Conservation (phyloP, 2,888 invertebrate species). For the Drosophila rubida region DNA sequence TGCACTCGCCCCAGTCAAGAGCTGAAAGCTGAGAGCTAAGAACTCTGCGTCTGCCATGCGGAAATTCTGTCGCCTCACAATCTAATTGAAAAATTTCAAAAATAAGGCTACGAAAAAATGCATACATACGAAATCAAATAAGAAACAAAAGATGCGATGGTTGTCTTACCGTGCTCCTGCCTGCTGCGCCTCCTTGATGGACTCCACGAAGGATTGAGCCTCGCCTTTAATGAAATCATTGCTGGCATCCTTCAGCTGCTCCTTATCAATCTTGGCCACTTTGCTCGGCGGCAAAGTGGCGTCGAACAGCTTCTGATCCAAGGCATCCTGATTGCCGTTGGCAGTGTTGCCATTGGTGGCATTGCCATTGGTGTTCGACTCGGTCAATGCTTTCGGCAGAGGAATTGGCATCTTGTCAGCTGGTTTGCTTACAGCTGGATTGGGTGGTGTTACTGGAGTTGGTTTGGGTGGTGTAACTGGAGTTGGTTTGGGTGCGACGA, state of each 20-base stretch:
- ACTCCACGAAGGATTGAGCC: slow-evolving; percentile 69
- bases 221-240: slow-evolving; percentile 82
- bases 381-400: slow-evolving; percentile 53
- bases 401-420: slow-evolving; percentile 71
- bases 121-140: slow-evolving; percentile 15
- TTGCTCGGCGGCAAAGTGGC: slow-evolving; percentile 65
- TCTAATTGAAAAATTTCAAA: slow-evolving; percentile 53
- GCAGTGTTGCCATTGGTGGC: slow-evolving; percentile 38
- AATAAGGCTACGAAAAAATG: slow-evolving; percentile 29
- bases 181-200: slow-evolving; percentile 72
- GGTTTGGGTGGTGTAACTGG: slow-evolving; percentile 37
- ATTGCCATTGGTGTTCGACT: slow-evolving; percentile 42
- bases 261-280: slow-evolving; percentile 66
- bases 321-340: slow-evolving; percentile 57
- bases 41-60: slow-evolving; percentile 33
- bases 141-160: not conserved
- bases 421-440: slow-evolving; percentile 28
- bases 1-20: slow-evolving; percentile 48
- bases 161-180: slow-evolving; percentile 66
- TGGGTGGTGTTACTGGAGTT: slow-evolving; percentile 15
- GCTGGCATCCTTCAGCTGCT: slow-evolving; percentile 82
- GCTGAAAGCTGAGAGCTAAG: slow-evolving; percentile 4
- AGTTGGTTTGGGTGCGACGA: slow-evolving; percentile 37
- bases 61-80: slow-evolving; percentile 38
- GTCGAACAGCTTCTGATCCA: slow-evolving; percentile 76